These are phyloP conservation scores for Labroides dimidiatus DNA, from an alignment of 2,797 vertebrate genomes.

Conservation along the genomic window DNA sequence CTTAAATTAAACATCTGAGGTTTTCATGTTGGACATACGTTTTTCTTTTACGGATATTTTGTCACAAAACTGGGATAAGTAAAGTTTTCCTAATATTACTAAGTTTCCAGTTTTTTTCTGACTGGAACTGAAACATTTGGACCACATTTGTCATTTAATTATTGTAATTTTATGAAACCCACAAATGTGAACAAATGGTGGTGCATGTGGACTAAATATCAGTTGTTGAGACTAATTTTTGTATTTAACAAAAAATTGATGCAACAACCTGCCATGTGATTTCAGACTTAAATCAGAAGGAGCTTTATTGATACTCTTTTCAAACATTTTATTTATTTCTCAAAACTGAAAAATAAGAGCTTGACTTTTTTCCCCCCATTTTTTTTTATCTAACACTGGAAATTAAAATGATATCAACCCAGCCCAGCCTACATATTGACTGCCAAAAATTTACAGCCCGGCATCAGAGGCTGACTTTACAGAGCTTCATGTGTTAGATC, in stretches of 20 bases:
- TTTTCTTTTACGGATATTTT: too few relatives aligned
- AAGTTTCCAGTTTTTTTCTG: neutral
- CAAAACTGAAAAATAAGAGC: too few relatives aligned
- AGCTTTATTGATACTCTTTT: neutral
- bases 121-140: neutral
- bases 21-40: too few relatives aligned
- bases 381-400: conserved; percentile 1
- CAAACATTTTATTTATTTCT: neutral
- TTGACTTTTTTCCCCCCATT: neutral
- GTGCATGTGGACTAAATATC: neutral
- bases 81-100: neutral
- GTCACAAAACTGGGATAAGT: too few relatives aligned
- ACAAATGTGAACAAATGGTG: too few relatives aligned
- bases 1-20: too few relatives aligned
- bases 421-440: neutral
- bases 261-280: too few relatives aligned
- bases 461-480: neutral
- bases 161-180: neutral
- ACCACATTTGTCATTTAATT: neutral
- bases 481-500: conserved; percentile 52
- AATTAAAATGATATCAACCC: neutral
- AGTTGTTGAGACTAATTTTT: too few relatives aligned
- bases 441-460: neutral
- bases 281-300: neutral
- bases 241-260: too few relatives aligned